phyloP scores from a whole-genome alignment of 2,797 vertebrate species.

The Rhadinocentrus ornatus region DNA sequence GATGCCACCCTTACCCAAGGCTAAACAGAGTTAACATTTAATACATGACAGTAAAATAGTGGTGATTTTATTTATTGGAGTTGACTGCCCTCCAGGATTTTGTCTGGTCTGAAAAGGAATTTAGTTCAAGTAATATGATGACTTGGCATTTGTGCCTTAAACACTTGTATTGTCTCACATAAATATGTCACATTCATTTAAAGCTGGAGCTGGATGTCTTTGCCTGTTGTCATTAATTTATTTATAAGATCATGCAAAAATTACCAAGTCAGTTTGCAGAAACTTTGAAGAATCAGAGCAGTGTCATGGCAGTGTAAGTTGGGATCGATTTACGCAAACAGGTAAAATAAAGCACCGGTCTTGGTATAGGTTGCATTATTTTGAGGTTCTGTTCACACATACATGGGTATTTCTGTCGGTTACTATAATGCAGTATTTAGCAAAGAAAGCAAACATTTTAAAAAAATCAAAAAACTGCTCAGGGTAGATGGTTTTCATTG shows the following conservation, averaged over 20 bases:
- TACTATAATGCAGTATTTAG: too few relatives aligned
- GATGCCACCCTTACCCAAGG: constrained; percentile 2
- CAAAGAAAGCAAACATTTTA: too few relatives aligned
- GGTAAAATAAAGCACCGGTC: neutral
- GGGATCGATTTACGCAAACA: too few relatives aligned
- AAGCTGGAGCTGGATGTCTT: neutral
- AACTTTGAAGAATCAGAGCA: neutral
- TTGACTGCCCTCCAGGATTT: neutral
- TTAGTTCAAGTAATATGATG: neutral
- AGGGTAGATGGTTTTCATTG: too few relatives aligned
- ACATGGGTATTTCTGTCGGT: too few relatives aligned
- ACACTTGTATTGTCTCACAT: neutral
- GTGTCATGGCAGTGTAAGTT: neutral
- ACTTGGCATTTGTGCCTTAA: neutral
- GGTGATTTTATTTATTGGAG: neutral
- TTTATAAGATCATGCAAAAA: neutral
- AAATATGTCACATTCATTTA: neutral
- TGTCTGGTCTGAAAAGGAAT: neutral
- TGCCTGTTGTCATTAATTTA: neutral
- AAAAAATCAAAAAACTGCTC: too few relatives aligned
- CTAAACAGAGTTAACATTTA: constrained; percentile 8
- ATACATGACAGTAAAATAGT: neutral
- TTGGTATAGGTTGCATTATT: neutral
- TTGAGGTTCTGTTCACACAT: too few relatives aligned
- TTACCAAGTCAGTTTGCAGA: neutral